Percentiles rank a stretch among this genome's conserved stretches.
Evolutionary conservation across 2,888 invertebrate species (phyloP).

Genomic region (Amphipoea lucens): DNA sequence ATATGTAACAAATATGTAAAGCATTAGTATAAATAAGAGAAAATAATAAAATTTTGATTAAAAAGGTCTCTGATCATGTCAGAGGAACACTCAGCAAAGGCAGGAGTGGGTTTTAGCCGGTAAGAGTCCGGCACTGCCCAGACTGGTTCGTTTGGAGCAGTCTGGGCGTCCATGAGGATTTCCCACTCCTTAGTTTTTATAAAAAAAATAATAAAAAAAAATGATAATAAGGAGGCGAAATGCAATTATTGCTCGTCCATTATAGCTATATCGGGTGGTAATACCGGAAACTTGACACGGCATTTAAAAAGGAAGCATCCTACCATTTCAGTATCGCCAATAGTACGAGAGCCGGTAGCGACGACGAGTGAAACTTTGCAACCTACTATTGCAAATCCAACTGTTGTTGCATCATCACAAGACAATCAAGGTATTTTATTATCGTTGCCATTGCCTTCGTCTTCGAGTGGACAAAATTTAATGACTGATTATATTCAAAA

Average conservation of each 20-base stretch:
- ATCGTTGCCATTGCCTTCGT: not conserved
- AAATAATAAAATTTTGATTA: too few relatives aligned
- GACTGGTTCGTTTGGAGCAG: too few relatives aligned
- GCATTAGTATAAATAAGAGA: too few relatives aligned
- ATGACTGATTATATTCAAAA: not conserved
- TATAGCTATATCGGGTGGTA: not conserved
- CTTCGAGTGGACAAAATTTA: conserved; percentile 5
- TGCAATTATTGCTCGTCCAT: conserved; percentile 2
- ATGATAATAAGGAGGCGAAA: conserved; percentile 3
- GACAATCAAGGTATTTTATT: conserved; percentile 6
- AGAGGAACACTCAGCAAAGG: too few relatives aligned
- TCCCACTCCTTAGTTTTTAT: too few relatives aligned
- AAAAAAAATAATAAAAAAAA: too few relatives aligned
- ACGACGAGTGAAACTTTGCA: conserved; percentile 12
- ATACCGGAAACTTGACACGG: conserved; percentile 1
- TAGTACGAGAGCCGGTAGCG: conserved; percentile 16
- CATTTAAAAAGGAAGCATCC: conserved; percentile 16
- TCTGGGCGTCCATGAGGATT: too few relatives aligned
- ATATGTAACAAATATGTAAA: too few relatives aligned
- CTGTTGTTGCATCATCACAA: conserved; percentile 11
- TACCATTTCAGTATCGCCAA: conserved; percentile 16
- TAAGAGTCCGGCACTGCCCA: too few relatives aligned
- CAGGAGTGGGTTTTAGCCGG: too few relatives aligned
- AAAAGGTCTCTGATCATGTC: too few relatives aligned
- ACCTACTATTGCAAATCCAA: conserved; percentile 9